Percentiles rank a stretch among this genome's conserved stretches.
Conservation (phyloP, 2,888 invertebrate genomes). For the Epistrophe grossulariae region DNA sequence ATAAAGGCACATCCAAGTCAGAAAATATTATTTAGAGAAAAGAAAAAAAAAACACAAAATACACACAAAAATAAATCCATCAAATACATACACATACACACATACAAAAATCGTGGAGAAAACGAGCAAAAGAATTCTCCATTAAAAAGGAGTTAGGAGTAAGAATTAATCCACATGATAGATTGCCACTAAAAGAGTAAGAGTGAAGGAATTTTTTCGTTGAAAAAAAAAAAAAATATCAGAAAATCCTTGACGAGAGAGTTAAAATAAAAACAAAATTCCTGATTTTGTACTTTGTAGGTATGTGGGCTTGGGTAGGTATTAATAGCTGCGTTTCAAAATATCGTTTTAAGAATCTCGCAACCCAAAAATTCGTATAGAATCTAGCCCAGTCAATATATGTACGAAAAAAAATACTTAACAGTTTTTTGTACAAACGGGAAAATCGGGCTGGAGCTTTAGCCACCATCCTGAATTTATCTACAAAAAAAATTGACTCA, state of each 20-base stretch:
- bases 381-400: too few species aligned
- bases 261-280: background rate
- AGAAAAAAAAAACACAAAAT: constrained; percentile 5
- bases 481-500: too few species aligned
- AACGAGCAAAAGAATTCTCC: constrained; percentile 46
- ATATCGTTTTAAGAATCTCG: too few species aligned
- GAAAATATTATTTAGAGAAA: constrained; percentile 44
- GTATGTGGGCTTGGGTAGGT: too few species aligned
- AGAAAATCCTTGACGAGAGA: constrained; percentile 6
- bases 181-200: constrained; percentile 47
- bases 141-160: constrained; percentile 72
- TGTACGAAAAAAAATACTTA: too few species aligned
- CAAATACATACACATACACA: constrained; percentile 4
- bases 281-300: too few species aligned
- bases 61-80: background rate
- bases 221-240: constrained; percentile 1
- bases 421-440: too few species aligned
- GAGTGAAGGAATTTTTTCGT: background rate
- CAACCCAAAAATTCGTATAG: too few species aligned
- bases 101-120: background rate
- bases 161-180: constrained; percentile 72
- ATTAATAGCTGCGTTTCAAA: too few species aligned
- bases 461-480: too few species aligned
- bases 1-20: constrained; percentile 75
- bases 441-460: too few species aligned